phyloP scores from a whole-genome alignment of 2,113 vertebrate species.

The Ranitomeya variabilis region DNA sequence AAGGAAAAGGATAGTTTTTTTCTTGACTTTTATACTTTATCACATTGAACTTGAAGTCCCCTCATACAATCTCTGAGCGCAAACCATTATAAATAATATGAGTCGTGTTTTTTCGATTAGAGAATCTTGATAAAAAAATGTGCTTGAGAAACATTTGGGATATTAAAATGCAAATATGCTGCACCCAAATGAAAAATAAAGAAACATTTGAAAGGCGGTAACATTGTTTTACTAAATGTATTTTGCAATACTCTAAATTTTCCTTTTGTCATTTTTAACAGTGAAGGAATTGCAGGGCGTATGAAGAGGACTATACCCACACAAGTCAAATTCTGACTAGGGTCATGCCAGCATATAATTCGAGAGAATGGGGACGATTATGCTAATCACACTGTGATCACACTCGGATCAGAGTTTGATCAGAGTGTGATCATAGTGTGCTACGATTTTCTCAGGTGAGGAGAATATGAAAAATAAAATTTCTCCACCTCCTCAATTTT shows the following conservation, averaged over 20 bases:
- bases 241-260: neutral
- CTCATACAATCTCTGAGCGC: neutral
- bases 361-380: too few relatives aligned
- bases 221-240: neutral
- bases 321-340: too few relatives aligned
- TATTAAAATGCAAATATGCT: neutral
- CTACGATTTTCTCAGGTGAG: too few relatives aligned
- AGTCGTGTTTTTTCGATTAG: neutral
- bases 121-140: neutral
- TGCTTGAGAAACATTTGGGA: neutral
- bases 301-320: too few relatives aligned
- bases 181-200: neutral
- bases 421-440: too few relatives aligned
- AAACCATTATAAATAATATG: neutral
- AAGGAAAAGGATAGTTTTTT: neutral
- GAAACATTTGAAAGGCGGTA: neutral
- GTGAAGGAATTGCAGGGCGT: too few relatives aligned
- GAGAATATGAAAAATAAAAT: too few relatives aligned
- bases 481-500: too few relatives aligned
- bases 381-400: too few relatives aligned
- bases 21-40: constrained; percentile 8
- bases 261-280: neutral
- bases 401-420: too few relatives aligned
- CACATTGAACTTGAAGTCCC: constrained; percentile 10
- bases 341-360: too few relatives aligned